Evolutionary conservation across 2,113 vertebrate genomes (phyloP), one percentile per base, ranked within the genome.

Genomic region (Rhizomys pruinosus): DNA sequence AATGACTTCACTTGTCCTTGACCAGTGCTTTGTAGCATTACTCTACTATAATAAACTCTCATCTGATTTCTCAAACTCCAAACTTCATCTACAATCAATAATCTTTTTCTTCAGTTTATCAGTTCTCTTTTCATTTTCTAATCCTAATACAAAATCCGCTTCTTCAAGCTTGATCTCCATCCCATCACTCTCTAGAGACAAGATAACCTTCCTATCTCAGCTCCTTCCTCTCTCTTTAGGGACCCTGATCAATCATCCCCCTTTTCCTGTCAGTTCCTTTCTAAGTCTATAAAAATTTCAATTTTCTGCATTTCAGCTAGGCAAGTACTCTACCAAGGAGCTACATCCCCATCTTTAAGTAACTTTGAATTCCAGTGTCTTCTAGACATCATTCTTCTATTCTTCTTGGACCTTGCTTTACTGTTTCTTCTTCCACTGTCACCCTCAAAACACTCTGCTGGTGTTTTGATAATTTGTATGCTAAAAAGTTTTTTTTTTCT

Each of bases 41-140:
- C 27, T 90, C 15, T 94, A 32, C 74, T n/a, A 78, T n/a, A 59
- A 11, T 77, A 87, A 88, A 89, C 64, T 32, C 25, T 73, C 27
- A 82, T n/a, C 34, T 39, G 13, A 19, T 84, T 87, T 68, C 90
- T 93, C 74, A 93, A 92, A 86, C 42, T 78, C 34, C 42, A 66
- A 94, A 76, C 11, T 92, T 92, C 13, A 85, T 25, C 79, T 92
- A 77, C 0, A 87, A 84, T 7, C 11, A 20, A 61, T 19, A 61
- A 71, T 17, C 19, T 66, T 39, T 39, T 71, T 63, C 72, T 66
- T 61, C 73, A 3, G 73, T 52, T 19, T 78, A 86, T 23, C 78
- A 78, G 39, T 37, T 78, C 57, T 44, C 42, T n/a, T n/a, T 90
- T 93, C 84, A 71, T 79, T 76, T 96, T 82, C 61, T 39, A 93